These are phyloP conservation scores for Cheilosia pagana DNA, from an alignment of 2,888 invertebrate genomes.

Conservation along the genomic window DNA sequence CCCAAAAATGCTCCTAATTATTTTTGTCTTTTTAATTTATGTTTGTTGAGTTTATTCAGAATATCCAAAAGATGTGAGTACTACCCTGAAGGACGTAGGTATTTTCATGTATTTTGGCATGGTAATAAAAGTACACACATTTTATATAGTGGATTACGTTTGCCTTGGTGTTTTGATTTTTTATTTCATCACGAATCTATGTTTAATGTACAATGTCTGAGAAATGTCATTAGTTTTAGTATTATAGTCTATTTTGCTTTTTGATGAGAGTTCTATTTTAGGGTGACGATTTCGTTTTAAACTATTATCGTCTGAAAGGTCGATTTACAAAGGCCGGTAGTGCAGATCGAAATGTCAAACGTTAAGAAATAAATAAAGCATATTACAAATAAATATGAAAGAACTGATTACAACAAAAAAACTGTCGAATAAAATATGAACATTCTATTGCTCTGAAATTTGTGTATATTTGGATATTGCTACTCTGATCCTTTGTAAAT, in stretches of 20 bases:
- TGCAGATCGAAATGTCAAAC: too few relatives aligned
- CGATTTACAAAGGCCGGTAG: too few relatives aligned
- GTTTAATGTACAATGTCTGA: slow-evolving; percentile 6
- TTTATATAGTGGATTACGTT: not conserved
- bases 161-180: slow-evolving; percentile 1
- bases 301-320: not conserved
- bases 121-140: not conserved
- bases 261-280: slow-evolving; percentile 47
- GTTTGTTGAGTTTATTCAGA: not conserved
- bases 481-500: too few relatives aligned
- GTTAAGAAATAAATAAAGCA: too few relatives aligned
- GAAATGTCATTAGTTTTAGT: slow-evolving; percentile 20
- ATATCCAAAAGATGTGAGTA: not conserved
- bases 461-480: too few relatives aligned
- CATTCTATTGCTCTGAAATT: too few relatives aligned
- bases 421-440: too few relatives aligned
- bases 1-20: not conserved
- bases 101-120: slow-evolving; percentile 1
- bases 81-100: not conserved
- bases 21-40: not conserved
- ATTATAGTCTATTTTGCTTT: slow-evolving; percentile 51
- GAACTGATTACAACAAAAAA: too few relatives aligned
- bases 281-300: slow-evolving; percentile 1
- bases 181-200: not conserved
- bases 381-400: too few relatives aligned